Conservation (phyloP, 2,888 invertebrate genomes). For the Lepidocyrtoides sp. region DNA sequence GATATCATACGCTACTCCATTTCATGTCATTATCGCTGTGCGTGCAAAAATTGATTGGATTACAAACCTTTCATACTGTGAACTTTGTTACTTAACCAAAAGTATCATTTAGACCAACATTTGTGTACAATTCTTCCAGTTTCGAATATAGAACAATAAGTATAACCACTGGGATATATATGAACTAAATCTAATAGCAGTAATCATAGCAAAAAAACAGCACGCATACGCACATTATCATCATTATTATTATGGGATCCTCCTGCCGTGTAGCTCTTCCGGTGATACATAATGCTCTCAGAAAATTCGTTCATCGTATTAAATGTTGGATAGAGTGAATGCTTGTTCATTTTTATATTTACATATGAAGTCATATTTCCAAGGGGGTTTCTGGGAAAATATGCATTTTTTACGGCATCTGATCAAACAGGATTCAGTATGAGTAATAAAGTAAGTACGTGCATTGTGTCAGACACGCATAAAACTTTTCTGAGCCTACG, state of each 20-base stretch:
- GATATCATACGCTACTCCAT: not conserved
- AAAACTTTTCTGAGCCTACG: not conserved
- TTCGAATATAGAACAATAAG: not conserved
- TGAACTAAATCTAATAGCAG: not conserved
- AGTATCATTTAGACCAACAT: not conserved
- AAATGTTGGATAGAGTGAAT: too few relatives aligned
- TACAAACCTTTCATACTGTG: constrained; percentile 67
- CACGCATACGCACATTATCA: not conserved
- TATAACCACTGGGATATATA: not conserved
- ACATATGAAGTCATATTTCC: not conserved
- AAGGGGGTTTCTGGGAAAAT: not conserved
- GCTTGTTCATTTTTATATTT: not conserved
- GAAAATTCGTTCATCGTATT: not conserved
- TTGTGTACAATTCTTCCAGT: not conserved
- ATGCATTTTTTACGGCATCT: not conserved
- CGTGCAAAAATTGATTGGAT: constrained; percentile 69
- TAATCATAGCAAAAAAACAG: not conserved
- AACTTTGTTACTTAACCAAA: constrained; percentile 20
- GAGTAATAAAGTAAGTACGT: not conserved
- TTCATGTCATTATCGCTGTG: not conserved
- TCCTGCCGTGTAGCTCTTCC: not conserved
- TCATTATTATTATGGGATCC: not conserved
- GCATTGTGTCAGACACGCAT: constrained; percentile 26
- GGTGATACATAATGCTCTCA: not conserved
- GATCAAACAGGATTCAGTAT: not conserved